Base-by-base conservation (phyloP, 2,113 vertebrate genomes). In the Tangachromis dhanisi region DNA sequence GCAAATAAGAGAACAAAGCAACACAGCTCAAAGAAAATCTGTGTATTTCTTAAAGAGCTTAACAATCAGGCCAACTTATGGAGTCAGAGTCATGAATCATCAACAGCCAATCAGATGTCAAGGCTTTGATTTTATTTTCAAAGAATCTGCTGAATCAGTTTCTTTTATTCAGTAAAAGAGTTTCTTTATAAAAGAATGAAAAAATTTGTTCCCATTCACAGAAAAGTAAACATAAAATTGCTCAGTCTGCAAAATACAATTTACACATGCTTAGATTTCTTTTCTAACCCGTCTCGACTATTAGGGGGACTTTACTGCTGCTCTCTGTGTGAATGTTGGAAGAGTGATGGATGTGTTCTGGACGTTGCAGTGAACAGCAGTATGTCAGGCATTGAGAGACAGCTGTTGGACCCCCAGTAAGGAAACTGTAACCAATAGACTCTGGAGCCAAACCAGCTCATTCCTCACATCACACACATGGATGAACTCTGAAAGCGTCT, bases 341-440 rank as follows among this genome's bases (percentile, higher is more conserved):
- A 54, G 21, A 4, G 33, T 91, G 85, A 89, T 66, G 57, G 29
- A 88, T 92, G 84, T 55, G 38, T 63, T 71, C 26, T 2, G 12
- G 35, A 53, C 17, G 53, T 54, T 71, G 38, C 76, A 59, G 49
- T 49, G 78, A 71, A 40, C 76, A 53, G 53, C 63, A 81, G 89
- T 80, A 88, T 89, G 85, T 51, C 87, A 51, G 61, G 71, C 87
- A 88, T 83, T 51, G 86, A 80, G 90, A 84, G 76, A 88, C 96
- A 97, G 96, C 95, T 97, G 96, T 85, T 94, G 82, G 57, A 83
- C 51, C 82, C 24, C 73, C 87, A 85, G 88, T 85, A 87, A 83
- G 87, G 89, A 91, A 91, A 91, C 86, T 83, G 71, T 91, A 84
- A 19, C 40, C 80, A 63, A 26, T 51, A 47, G 68, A 89, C 76